A percentile compares a stretch with the other conserved stretches of the same genome.
Conservation (phyloP, 2,113 vertebrate genomes). For the Petromus typicus region DNA sequence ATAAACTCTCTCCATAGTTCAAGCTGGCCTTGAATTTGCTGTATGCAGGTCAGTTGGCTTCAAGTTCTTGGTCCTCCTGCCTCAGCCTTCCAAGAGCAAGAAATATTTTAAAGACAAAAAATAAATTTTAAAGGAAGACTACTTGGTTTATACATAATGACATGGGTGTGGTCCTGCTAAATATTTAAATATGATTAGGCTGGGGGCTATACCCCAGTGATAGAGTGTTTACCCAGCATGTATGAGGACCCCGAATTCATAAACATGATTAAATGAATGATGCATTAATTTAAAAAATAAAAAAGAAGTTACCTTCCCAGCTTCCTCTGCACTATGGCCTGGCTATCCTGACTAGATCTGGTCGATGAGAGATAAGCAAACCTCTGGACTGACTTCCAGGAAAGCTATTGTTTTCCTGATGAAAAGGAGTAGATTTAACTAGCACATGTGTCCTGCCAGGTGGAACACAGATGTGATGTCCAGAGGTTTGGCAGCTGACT, state of each 20-base stretch:
- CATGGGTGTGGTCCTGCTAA: not conserved
- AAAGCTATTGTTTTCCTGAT: constrained; percentile 6
- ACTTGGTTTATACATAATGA: not conserved
- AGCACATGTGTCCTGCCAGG: not conserved
- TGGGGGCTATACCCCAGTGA: not conserved
- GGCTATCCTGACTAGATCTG: not conserved
- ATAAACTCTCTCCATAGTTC: not conserved
- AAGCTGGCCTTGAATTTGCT: not conserved
- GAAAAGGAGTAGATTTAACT: constrained; percentile 8
- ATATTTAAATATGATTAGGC: constrained; percentile 31
- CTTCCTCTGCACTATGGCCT: not conserved
- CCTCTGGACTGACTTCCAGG: not conserved
- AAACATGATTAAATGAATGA: constrained; percentile 11
- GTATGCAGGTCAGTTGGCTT: not conserved
- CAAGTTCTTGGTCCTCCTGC: not conserved
- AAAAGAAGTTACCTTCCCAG: not conserved
- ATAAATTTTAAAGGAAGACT: not conserved
- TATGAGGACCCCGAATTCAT: not conserved
- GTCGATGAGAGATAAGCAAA: not conserved
- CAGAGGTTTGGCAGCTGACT: constrained; percentile 3
- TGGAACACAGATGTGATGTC: not conserved
- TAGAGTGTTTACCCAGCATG: not conserved
- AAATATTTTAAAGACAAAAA: constrained; percentile 14
- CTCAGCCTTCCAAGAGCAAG: not conserved
- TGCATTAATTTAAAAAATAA: not conserved